Percentiles rank a stretch among this genome's conserved stretches.
Conservation (phyloP, 2,888 invertebrate species). For the Pseudanteris insignis region DNA sequence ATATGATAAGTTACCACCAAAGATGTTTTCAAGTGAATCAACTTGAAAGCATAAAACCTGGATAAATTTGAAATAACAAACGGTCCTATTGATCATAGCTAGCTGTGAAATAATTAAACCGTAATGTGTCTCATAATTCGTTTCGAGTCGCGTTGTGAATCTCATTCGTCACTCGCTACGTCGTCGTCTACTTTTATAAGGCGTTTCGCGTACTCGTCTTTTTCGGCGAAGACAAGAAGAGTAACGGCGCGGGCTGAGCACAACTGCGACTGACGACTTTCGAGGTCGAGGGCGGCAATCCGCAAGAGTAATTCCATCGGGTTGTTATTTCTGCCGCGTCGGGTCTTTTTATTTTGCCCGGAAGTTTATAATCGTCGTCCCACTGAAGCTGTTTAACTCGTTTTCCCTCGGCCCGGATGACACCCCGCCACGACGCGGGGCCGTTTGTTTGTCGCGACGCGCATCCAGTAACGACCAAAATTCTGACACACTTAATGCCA, state of each 20-base stretch:
- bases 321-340: slow-evolving; percentile 35
- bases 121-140: neutral
- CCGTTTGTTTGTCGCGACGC: slow-evolving; percentile 11
- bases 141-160: slow-evolving; percentile 3
- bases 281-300: slow-evolving; percentile 22
- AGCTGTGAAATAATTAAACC: slow-evolving; percentile 4
- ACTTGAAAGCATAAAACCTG: too few relatives aligned
- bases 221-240: slow-evolving; percentile 19
- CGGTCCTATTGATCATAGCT: too few relatives aligned
- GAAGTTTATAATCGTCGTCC: slow-evolving; percentile 31
- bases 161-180: too few relatives aligned
- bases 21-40: too few relatives aligned
- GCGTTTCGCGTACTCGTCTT: slow-evolving; percentile 20
- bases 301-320: slow-evolving; percentile 31
- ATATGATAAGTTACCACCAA: too few relatives aligned
- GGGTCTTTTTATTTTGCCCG: slow-evolving; percentile 32
- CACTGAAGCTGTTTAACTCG: slow-evolving; percentile 14
- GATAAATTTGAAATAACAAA: too few relatives aligned
- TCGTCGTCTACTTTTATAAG: slow-evolving; percentile 1
- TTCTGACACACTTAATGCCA: too few relatives aligned
- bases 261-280: slow-evolving; percentile 11
- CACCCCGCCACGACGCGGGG: slow-evolving; percentile 6
- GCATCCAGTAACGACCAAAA: too few relatives aligned
- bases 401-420: slow-evolving; percentile 8
- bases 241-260: slow-evolving; percentile 12